Evolutionary conservation across 2,113 vertebrate genomes (phyloP), one percentile per base, ranked within the genome.

Genomic region (Carlito syrichta): DNA sequence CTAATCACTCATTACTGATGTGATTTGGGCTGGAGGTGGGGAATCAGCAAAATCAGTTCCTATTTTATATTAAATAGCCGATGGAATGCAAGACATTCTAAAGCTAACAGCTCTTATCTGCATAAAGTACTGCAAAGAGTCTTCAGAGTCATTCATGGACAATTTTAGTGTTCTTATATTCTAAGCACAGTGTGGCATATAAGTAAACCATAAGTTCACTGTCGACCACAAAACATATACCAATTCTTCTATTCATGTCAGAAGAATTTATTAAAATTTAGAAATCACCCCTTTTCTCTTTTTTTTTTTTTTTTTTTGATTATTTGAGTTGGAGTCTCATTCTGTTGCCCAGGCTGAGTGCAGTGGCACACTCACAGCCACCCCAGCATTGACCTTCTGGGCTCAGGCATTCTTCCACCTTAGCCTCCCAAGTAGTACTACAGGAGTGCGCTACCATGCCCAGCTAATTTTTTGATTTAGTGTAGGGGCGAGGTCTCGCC

Each of bases 261-360:
- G 16, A 66, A 86, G 8, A 74, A 89, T 56, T 78, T 68, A 94
- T 13, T 90, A 86, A 93, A 94, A 89, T 50, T 27, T 74, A 89
- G 68, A 91, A 93, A 91, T 38, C 32, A n/a, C 4, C 25, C 17
- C 38, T 19, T 30, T 73, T 5, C 14, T 48, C 35, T 35, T 82
- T 86, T 66, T 73, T 45, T n/a, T n/a, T n/a, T n/a, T n/a, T n/a
- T n/a, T n/a, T n/a, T n/a, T n/a, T n/a, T n/a, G n/a, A n/a, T n/a
- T n/a, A n/a, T n/a, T n/a, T n/a, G n/a, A n/a, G n/a, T n/a, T n/a
- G n/a, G n/a, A n/a, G n/a, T n/a, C n/a, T n/a, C n/a, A n/a, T n/a
- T n/a, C n/a, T n/a, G n/a, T n/a, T n/a, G n/a, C n/a, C n/a, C n/a
- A n/a, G n/a, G n/a, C n/a, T n/a, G n/a, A n/a, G n/a, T n/a, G n/a